These are phyloP conservation scores for Apodemia duryi DNA, from an alignment of 2,888 invertebrate genomes.

Conservation along the genomic window DNA sequence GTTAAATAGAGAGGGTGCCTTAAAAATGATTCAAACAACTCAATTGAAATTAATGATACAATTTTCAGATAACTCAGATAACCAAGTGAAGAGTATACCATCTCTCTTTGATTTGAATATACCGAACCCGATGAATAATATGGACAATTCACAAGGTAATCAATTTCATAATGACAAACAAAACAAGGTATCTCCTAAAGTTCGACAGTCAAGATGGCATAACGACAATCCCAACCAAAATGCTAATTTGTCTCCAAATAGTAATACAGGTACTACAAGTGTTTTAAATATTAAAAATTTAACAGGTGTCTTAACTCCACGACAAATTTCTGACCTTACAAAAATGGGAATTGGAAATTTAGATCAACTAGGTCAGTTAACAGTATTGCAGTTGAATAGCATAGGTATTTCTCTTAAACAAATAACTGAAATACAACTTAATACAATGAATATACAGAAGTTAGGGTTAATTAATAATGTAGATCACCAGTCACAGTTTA, in stretches of 20 bases:
- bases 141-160: slow-evolving; percentile 48
- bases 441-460: slow-evolving; percentile 80
- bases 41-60: slow-evolving; percentile 68
- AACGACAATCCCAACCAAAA: slow-evolving; percentile 59
- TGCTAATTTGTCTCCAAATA: slow-evolving; percentile 48
- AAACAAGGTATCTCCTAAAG: slow-evolving; percentile 65
- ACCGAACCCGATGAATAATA: slow-evolving; percentile 54
- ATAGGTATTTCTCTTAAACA: slow-evolving; percentile 80
- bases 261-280: slow-evolving; percentile 46
- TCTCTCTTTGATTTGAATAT: slow-evolving; percentile 72
- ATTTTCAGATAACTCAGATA: slow-evolving; percentile 52
- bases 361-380: slow-evolving; percentile 80
- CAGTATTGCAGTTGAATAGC: slow-evolving; percentile 79
- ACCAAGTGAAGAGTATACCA: slow-evolving; percentile 59
- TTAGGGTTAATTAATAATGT: slow-evolving; percentile 66
- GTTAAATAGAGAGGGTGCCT: slow-evolving; percentile 87
- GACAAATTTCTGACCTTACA: slow-evolving; percentile 79
- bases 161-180: slow-evolving; percentile 57
- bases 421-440: slow-evolving; percentile 81
- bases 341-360: slow-evolving; percentile 81
- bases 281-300: slow-evolving; percentile 79
- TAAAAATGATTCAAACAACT: slow-evolving; percentile 74
- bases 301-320: slow-evolving; percentile 75
- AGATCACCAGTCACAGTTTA: slow-evolving; percentile 46
- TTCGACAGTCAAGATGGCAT: slow-evolving; percentile 73